Evolutionary conservation across 2,797 vertebrate genomes (phyloP).

Genomic region (Meda fulgida): DNA sequence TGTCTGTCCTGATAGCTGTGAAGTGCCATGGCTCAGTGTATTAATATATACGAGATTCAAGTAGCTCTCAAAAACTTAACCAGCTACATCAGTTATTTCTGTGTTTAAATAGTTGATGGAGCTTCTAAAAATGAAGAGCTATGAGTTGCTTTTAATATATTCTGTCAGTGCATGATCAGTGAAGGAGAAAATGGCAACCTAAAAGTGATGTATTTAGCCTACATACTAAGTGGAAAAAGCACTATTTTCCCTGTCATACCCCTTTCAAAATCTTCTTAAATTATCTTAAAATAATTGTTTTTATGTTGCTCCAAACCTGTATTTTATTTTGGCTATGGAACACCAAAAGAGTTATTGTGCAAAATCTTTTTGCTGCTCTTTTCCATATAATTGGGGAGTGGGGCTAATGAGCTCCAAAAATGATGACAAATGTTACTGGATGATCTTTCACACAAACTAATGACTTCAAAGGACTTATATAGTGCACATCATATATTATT

Average conservation of each 20-base stretch:
- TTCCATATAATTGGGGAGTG: not conserved
- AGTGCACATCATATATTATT: not conserved
- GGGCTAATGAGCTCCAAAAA: not conserved
- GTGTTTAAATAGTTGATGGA: slow-evolving; percentile 20
- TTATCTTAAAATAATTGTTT: not conserved
- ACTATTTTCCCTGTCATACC: not conserved
- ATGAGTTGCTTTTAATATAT: slow-evolving; percentile 22
- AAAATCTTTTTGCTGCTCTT: not conserved
- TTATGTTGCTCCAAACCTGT: not conserved
- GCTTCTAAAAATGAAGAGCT: slow-evolving; percentile 22
- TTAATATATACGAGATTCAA: slow-evolving; percentile 24
- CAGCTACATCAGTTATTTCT: slow-evolving; percentile 30
- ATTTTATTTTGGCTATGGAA: not conserved
- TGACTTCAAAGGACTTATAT: not conserved
- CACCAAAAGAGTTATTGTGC: not conserved
- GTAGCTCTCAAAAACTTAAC: slow-evolving; percentile 21
- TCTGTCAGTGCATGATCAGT: slow-evolving; percentile 2
- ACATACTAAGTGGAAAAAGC: not conserved
- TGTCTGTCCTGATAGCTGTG: slow-evolving; percentile 4
- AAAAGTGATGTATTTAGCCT: slow-evolving; percentile 4
- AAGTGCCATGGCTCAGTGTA: slow-evolving; percentile 25
- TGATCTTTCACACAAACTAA: too few species aligned
- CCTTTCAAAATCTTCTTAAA: not conserved
- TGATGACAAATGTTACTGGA: not conserved
- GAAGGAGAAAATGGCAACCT: slow-evolving; percentile 21